These are phyloP conservation scores for Eulemur albifrons DNA, from an alignment of 2,797 vertebrate genomes.

Conservation along the genomic window DNA sequence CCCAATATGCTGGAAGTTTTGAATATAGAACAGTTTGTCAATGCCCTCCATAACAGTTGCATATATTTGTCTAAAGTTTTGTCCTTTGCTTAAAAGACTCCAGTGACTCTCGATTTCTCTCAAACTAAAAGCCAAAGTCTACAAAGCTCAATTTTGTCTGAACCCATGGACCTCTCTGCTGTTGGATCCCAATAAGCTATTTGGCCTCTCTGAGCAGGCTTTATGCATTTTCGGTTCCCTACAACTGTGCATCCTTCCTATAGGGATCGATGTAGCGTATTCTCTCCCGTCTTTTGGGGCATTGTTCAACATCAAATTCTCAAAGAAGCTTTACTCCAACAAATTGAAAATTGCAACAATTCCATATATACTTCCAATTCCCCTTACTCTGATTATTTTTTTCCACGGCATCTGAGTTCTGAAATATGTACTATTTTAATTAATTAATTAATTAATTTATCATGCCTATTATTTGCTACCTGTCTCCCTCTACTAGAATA, in stretches of 20 bases:
- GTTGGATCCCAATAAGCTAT: background rate
- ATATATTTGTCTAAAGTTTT: background rate
- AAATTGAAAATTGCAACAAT: background rate
- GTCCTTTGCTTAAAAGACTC: background rate
- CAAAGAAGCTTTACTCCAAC: background rate
- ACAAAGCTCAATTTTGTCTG: background rate
- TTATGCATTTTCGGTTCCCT: background rate
- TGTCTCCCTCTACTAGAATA: background rate
- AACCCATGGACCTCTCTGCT: background rate
- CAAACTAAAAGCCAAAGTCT: background rate
- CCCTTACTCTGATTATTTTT: background rate
- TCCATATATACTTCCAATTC: background rate
- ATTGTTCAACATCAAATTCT: background rate
- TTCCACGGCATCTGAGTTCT: background rate
- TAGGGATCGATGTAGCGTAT: rapidly evolving
- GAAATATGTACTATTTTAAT: background rate
- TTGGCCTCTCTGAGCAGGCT: background rate
- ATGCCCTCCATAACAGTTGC: background rate
- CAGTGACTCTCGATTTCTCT: background rate
- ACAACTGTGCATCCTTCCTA: background rate
- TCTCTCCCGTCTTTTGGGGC: background rate
- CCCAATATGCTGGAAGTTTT: background rate
- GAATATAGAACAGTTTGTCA: background rate
- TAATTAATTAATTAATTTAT: background rate
- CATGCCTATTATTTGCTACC: background rate